phyloP scores from a whole-genome alignment of 2,888 invertebrate genomes.

The Plagodis dolabraria region DNA sequence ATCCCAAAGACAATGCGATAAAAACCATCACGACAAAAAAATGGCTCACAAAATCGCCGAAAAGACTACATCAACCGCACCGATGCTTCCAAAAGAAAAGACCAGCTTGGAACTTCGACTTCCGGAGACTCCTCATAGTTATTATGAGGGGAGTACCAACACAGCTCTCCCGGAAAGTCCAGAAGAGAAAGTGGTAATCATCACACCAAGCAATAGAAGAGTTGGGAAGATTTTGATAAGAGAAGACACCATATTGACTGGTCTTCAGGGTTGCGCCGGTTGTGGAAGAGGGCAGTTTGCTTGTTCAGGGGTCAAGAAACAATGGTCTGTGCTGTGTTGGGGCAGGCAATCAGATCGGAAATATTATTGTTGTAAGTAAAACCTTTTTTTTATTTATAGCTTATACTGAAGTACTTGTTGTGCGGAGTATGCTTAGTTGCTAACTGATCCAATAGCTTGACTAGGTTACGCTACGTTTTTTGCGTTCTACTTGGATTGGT shows the following conservation, averaged over 20 bases:
- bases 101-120: neutral
- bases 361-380: conserved; percentile 72
- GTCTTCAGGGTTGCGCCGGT: conserved; percentile 66
- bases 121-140: neutral
- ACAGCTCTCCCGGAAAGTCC: neutral
- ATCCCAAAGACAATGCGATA: neutral
- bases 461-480: no score
- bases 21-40: neutral
- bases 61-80: conserved; percentile 9
- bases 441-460: no score
- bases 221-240: conserved; percentile 53
- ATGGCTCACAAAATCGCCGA: conserved; percentile 10
- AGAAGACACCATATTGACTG: conserved; percentile 72
- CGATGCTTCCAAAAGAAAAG: conserved; percentile 11
- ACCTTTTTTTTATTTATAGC: no score
- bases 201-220: conserved; percentile 6
- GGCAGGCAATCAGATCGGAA: conserved; percentile 68
- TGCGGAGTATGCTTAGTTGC: no score
- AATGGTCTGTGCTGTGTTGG: conserved; percentile 78
- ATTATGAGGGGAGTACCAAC: neutral
- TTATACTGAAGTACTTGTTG: no score
- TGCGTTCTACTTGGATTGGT: no score
- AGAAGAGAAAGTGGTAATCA: conserved; percentile 13
- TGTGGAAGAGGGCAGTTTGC: conserved; percentile 69
- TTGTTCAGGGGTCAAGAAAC: conserved; percentile 66